Evolutionary conservation across 2,113 vertebrate species (phyloP).

Genomic region (Mobula birostris): DNA sequence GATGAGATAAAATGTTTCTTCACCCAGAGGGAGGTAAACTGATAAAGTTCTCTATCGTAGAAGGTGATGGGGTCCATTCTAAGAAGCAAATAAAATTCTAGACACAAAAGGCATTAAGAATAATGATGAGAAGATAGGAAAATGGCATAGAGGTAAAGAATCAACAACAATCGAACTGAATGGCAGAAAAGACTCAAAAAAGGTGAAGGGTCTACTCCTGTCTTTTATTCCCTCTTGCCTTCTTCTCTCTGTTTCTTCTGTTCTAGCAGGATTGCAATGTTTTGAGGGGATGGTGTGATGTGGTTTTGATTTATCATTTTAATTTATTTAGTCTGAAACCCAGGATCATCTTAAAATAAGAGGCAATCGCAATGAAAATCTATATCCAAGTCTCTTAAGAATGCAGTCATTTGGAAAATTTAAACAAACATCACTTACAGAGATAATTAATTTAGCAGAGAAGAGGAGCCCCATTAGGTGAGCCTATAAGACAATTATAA

Average conservation of each 20-base stretch:
- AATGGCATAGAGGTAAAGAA: too few relatives aligned
- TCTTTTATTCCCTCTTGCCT: not conserved
- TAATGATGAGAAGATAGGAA: not conserved
- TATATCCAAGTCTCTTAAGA: not conserved
- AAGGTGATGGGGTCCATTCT: not conserved
- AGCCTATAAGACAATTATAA: constrained; percentile 6
- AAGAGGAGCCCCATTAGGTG: not conserved
- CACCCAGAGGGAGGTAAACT: not conserved
- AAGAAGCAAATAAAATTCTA: too few relatives aligned
- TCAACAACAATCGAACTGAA: too few relatives aligned
- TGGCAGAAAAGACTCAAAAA: too few relatives aligned
- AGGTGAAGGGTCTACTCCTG: not conserved
- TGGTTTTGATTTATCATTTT: not conserved
- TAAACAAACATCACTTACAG: constrained; percentile 33
- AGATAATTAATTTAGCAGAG: constrained; percentile 29
- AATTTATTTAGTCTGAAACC: not conserved
- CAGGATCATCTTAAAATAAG: not conserved
- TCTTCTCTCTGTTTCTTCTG: not conserved
- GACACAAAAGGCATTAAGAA: too few relatives aligned
- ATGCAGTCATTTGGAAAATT: constrained; percentile 31
- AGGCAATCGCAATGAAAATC: not conserved
- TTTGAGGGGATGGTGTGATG: not conserved
- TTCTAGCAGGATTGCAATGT: not conserved
- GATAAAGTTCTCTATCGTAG: not conserved
- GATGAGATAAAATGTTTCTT: not conserved